Evolutionary conservation across 2,797 vertebrate species (phyloP), one percentile per base, ranked within the genome.

Genomic region (Melanogrammus aeglefinus): DNA sequence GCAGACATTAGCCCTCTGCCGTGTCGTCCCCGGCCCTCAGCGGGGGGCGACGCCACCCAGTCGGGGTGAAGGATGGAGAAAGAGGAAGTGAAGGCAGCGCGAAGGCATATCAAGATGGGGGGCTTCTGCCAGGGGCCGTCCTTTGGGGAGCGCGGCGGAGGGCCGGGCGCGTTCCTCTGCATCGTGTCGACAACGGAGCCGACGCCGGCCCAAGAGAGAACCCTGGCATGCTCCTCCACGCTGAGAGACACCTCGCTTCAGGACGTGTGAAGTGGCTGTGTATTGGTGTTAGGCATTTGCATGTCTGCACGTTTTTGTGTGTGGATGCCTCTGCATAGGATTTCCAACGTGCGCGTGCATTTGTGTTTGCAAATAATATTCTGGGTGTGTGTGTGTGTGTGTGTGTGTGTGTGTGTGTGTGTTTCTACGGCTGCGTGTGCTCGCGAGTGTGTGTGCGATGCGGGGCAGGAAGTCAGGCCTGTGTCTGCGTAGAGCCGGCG

Each of bases 291-390:
- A 1, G 13, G 57, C n/a, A 24, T 66, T 7, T 72, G 27, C 31
- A 14, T 14, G 4, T 69, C 72, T 78, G 31, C 27, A 10, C 6
- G 14, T 66, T 13, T 66, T 33, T 33, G 57, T 66, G 18, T 44
- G 77, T 39, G 77, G 85, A 83, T 77, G 44, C 77, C 47, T 74
- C 78, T 33, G 33, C 38, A 6, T 38, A 38, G 6, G 6, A 38
- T 9, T 6, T 33, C 36, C 6, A 38, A 38, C 9, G 63, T 21
- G 63, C 16, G 63, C 24, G 63, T 66, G 63, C 63, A 27, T 27
- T 6, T 69, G 29, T 2, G 4, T 69, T 21, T 69, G 63, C 66
- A 27, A n/a, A 70, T 29, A 8, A 24, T 70, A 6, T 24, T 70
- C 66, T 29, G 27, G 31, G 31, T 33, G 31, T 33, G 31, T 33